Conservation (phyloP, 2,113 vertebrate genomes). For the Panthera tigris region DNA sequence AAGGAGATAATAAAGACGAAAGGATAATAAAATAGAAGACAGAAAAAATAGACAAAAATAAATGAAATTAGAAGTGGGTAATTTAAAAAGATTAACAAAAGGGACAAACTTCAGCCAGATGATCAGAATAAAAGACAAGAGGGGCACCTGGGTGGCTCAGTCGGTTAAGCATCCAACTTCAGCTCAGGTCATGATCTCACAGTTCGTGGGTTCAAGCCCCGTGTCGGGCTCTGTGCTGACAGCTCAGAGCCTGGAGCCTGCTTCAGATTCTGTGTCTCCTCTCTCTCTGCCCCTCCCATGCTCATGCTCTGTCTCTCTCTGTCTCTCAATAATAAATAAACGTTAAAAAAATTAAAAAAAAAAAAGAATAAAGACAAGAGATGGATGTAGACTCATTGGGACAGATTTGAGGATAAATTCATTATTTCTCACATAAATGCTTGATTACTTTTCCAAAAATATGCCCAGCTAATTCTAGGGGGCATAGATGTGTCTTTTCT, state of each 20-base stretch:
- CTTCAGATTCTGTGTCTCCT: no score
- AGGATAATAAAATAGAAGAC: neutral
- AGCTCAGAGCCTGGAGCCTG: no score
- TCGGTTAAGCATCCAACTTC: no score
- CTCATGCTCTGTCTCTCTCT: no score
- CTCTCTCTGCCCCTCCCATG: no score
- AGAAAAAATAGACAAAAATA: neutral
- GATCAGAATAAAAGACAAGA: neutral
- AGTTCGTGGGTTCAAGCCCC: no score
- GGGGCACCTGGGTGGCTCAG: no score
- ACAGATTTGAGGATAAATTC: neutral
- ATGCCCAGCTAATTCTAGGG: neutral
- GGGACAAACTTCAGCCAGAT: neutral
- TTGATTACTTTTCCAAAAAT: neutral
- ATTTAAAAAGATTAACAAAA: neutral
- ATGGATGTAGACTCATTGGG: neutral
- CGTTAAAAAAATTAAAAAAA: no score
- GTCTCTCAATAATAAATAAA: no score
- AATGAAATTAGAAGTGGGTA: neutral
- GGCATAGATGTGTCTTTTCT: neutral
- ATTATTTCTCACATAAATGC: neutral
- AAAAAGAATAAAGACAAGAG: neutral
- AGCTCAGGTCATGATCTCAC: no score
- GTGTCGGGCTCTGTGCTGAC: no score
- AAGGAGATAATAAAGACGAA: neutral